Conservation (phyloP, 2,888 invertebrate species). For the Ormyrus nitidulus region DNA sequence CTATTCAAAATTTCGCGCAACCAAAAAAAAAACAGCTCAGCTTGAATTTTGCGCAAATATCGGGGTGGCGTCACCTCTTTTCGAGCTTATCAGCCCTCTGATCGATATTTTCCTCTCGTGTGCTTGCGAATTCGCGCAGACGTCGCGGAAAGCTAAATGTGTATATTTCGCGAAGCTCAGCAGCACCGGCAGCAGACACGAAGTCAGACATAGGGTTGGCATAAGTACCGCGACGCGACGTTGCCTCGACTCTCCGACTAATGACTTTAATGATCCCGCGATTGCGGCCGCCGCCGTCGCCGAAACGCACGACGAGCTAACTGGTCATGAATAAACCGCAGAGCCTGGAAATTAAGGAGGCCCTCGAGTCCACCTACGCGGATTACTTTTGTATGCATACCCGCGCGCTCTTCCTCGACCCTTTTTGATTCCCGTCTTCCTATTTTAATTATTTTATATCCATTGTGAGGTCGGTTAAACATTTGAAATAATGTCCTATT, state of each 20-base stretch:
- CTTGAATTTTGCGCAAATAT: too few species aligned
- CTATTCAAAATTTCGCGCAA: background rate
- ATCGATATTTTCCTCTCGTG: too few species aligned
- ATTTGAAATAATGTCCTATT: too few species aligned
- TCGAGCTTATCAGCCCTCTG: too few species aligned
- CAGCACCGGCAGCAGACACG: background rate
- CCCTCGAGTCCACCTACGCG: constrained; percentile 30
- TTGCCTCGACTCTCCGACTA: constrained; percentile 45
- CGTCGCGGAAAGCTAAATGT: background rate
- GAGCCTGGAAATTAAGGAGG: constrained; percentile 35
- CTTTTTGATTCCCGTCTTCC: too few species aligned
- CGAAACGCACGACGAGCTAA: constrained; percentile 45
- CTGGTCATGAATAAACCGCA: constrained; percentile 28
- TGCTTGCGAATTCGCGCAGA: background rate
- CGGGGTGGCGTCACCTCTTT: background rate
- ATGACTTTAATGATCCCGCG: constrained; percentile 62
- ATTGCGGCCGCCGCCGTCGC: constrained; percentile 49
- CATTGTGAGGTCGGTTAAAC: too few species aligned
- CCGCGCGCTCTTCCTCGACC: too few species aligned
- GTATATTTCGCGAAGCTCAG: constrained; percentile 2
- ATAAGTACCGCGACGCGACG: constrained; percentile 30
- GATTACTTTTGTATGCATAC: constrained; percentile 11
- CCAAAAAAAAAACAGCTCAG: too few species aligned
- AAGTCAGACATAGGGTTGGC: constrained; percentile 20
- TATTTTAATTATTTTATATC: too few species aligned